Evolutionary conservation across 2,797 vertebrate genomes (phyloP).

Genomic region (Tragelaphus oryx): DNA sequence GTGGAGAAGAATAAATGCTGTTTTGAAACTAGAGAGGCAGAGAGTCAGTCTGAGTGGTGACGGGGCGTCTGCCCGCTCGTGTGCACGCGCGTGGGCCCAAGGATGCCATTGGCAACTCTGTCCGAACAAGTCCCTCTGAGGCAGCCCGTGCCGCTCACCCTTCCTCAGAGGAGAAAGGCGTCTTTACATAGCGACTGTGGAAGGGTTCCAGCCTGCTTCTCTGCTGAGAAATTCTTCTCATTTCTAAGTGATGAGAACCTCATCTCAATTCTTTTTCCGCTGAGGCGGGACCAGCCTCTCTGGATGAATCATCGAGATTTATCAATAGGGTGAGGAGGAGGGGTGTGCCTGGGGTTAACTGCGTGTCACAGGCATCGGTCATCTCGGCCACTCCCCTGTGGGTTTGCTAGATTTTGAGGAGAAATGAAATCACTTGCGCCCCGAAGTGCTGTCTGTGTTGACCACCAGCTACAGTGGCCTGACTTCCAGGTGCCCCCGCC

Average conservation of each 20-base stretch:
- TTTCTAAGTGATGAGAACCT: constrained; percentile 11
- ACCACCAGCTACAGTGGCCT: not conserved
- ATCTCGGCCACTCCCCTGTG: not conserved
- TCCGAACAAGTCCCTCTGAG: not conserved
- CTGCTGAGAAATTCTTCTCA: not conserved
- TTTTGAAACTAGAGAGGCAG: not conserved
- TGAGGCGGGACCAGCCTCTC: not conserved
- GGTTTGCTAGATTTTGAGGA: not conserved
- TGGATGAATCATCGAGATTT: not conserved
- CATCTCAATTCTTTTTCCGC: not conserved
- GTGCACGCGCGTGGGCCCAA: not conserved
- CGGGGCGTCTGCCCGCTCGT: not conserved
- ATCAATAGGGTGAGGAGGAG: not conserved
- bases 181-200: not conserved
- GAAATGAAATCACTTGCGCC: not conserved
- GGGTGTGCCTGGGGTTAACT: not conserved
- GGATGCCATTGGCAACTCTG: not conserved
- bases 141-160: not conserved
- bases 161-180: not conserved
- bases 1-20: not conserved
- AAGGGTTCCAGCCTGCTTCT: not conserved
- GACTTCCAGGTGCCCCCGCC: not conserved
- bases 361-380: not conserved
- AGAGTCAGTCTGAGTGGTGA: not conserved
- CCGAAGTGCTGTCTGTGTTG: not conserved